These are phyloP conservation scores for Thalpophila matura DNA, from an alignment of 2,888 invertebrate species.

Conservation along the genomic window DNA sequence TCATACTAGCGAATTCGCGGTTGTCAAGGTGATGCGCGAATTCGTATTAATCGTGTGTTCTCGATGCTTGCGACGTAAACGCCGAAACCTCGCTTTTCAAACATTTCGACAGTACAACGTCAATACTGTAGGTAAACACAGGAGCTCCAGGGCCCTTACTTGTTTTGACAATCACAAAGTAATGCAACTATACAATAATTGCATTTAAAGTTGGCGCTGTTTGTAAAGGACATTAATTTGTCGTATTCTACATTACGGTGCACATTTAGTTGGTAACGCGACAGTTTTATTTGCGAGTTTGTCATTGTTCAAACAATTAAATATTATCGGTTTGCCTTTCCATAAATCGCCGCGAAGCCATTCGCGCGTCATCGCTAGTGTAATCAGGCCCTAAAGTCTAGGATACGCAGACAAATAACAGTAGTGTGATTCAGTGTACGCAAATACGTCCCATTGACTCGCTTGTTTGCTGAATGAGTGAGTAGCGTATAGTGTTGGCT, in stretches of 20 bases:
- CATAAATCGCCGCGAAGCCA: conserved; percentile 13
- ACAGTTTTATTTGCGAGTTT: conserved; percentile 18
- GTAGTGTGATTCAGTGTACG: conserved; percentile 75
- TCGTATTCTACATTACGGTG: neutral
- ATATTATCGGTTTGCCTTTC: conserved; percentile 25
- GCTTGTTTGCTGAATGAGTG: conserved; percentile 71
- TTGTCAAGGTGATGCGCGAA: neutral
- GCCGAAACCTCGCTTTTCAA: neutral
- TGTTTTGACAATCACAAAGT: neutral
- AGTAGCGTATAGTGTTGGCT: conserved; percentile 57
- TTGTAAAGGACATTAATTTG: neutral
- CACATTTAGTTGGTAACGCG: neutral
- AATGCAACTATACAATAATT: neutral
- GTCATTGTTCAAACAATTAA: conserved; percentile 18
- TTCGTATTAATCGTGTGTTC: neutral
- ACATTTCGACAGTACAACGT: conserved; percentile 21
- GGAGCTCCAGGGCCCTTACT: neutral
- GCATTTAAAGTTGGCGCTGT: neutral
- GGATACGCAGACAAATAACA: conserved; percentile 63
- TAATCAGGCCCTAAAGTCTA: conserved; percentile 50
- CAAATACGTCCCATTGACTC: conserved; percentile 74
- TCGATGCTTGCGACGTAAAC: neutral
- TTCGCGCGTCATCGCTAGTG: conserved; percentile 27
- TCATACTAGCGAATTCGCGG: conserved; percentile 11
- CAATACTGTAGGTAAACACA: conserved; percentile 16